Percentiles rank a stretch among this genome's conserved stretches.
Conservation (phyloP, 2,888 invertebrate genomes). For the Anodontia alba region DNA sequence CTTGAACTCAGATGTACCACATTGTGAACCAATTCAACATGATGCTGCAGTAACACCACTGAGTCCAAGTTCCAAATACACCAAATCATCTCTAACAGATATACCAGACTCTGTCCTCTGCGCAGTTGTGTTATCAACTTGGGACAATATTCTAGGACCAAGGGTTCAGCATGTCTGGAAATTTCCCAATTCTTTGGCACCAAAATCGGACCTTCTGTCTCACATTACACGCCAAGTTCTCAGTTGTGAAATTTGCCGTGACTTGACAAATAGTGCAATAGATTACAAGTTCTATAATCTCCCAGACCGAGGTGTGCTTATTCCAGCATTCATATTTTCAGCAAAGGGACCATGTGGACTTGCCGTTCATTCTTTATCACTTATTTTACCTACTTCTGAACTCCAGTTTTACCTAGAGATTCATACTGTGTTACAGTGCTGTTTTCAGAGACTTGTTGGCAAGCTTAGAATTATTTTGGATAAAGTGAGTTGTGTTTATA, state of each 20-base stretch:
- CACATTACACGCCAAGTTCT: slow-evolving; percentile 80
- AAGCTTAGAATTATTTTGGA: slow-evolving; percentile 79
- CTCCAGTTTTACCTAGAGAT: slow-evolving; percentile 75
- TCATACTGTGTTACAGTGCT: slow-evolving; percentile 73
- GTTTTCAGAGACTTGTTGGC: slow-evolving; percentile 76
- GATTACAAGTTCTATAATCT: slow-evolving; percentile 81
- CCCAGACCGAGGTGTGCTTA: slow-evolving; percentile 75
- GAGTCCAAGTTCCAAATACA: slow-evolving; percentile 78
- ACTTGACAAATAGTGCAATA: slow-evolving; percentile 74
- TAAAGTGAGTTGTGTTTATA: slow-evolving; percentile 69
- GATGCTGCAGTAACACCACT: slow-evolving; percentile 63
- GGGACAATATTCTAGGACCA: slow-evolving; percentile 84
- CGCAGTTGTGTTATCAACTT: slow-evolving; percentile 77
- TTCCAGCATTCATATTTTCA: slow-evolving; percentile 81
- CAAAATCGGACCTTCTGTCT: slow-evolving; percentile 67
- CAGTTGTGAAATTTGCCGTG: slow-evolving; percentile 82
- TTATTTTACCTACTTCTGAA: slow-evolving; percentile 76
- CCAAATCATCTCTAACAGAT: slow-evolving; percentile 66
- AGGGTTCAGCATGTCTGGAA: slow-evolving; percentile 81
- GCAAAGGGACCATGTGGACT: slow-evolving; percentile 74
- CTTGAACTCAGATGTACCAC: slow-evolving; percentile 11
- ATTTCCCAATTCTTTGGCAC: slow-evolving; percentile 53
- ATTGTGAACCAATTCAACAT: background rate
- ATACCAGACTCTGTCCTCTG: slow-evolving; percentile 64
- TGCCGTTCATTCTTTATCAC: slow-evolving; percentile 75